Percentiles rank a stretch among this genome's conserved stretches.
phyloP scores from a whole-genome alignment of 2,888 invertebrate species.

The Drosophila atroscutellata region DNA sequence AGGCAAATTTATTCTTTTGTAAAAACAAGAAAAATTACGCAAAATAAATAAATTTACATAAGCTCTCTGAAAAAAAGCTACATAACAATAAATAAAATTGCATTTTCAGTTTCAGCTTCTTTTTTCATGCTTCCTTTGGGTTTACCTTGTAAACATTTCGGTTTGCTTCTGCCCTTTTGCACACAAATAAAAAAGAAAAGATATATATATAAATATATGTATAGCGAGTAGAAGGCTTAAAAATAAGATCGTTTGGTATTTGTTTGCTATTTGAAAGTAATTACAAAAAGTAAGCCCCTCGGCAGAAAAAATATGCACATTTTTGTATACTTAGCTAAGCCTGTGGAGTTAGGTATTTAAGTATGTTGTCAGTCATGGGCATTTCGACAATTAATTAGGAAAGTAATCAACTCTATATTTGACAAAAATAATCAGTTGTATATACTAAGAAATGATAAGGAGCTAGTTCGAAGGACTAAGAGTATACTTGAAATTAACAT shows the following conservation, averaged over 20 bases:
- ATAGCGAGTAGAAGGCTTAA: slow-evolving; percentile 47
- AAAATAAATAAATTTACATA: slow-evolving; percentile 83
- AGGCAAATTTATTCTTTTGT: slow-evolving; percentile 74
- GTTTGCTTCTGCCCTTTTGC: slow-evolving; percentile 28
- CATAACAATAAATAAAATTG: slow-evolving; percentile 82
- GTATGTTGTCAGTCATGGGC: slow-evolving; percentile 4
- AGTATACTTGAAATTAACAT: not conserved
- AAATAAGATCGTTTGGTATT: slow-evolving; percentile 55
- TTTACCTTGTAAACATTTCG: slow-evolving; percentile 51
- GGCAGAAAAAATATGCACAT: slow-evolving; percentile 22
- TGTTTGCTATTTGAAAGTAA: slow-evolving; percentile 76
- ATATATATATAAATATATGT: not conserved
- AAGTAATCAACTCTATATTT: slow-evolving; percentile 1
- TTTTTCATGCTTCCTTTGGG: slow-evolving; percentile 43
- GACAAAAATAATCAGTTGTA: not conserved
- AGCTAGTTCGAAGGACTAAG: not conserved
- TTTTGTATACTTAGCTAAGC: slow-evolving; percentile 12
- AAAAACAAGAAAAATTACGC: slow-evolving; percentile 82
- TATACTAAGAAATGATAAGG: not conserved
- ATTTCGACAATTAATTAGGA: slow-evolving; percentile 1
- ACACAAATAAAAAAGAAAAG: slow-evolving; percentile 14
- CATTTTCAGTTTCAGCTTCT: slow-evolving; percentile 64
- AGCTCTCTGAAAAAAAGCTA: slow-evolving; percentile 65
- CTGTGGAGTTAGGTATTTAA: not conserved
- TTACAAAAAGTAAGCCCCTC: slow-evolving; percentile 71